These are phyloP conservation scores for Hermaeophaga mercurialis DNA, from an alignment of 2,888 invertebrate genomes.

Conservation along the genomic window DNA sequence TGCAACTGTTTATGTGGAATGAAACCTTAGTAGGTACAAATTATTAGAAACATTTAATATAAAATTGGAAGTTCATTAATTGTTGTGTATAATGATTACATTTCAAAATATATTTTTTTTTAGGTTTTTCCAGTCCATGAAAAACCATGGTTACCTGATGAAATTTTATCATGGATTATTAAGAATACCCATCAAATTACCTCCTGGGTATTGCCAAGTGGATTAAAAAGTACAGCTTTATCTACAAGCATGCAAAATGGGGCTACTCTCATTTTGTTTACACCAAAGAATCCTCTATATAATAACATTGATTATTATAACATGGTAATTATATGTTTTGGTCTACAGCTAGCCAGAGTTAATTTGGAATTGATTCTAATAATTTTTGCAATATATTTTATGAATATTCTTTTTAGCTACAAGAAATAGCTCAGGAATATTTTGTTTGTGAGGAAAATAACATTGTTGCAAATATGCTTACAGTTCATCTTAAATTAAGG, in stretches of 20 bases:
- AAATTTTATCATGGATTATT: constrained; percentile 67
- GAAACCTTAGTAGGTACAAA: constrained; percentile 65
- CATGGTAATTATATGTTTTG: constrained; percentile 68
- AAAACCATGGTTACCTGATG: constrained; percentile 58
- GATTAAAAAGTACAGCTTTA: constrained; percentile 66
- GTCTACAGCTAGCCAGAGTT: too few species aligned
- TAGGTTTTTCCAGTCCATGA: constrained; percentile 43
- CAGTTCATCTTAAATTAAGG: constrained; percentile 32
- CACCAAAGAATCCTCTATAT: constrained; percentile 75
- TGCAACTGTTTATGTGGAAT: constrained; percentile 72
- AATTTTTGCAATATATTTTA: too few species aligned
- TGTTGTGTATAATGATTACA: not conserved
- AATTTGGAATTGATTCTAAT: too few species aligned
- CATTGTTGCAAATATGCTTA: constrained; percentile 28
- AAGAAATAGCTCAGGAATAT: constrained; percentile 75
- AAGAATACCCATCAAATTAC: constrained; percentile 66
- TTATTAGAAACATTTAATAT: constrained; percentile 5
- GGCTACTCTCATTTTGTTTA: constrained; percentile 77
- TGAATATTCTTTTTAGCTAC: constrained; percentile 64
- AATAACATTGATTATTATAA: constrained; percentile 69
- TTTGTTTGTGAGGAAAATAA: constrained; percentile 67
- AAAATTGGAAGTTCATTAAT: not conserved
- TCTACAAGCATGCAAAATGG: constrained; percentile 71
- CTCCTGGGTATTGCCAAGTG: constrained; percentile 72
- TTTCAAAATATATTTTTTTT: not conserved